These are phyloP conservation scores for Hippocampus guttulatus DNA, from an alignment of 2,113 vertebrate genomes.

Conservation along the genomic window DNA sequence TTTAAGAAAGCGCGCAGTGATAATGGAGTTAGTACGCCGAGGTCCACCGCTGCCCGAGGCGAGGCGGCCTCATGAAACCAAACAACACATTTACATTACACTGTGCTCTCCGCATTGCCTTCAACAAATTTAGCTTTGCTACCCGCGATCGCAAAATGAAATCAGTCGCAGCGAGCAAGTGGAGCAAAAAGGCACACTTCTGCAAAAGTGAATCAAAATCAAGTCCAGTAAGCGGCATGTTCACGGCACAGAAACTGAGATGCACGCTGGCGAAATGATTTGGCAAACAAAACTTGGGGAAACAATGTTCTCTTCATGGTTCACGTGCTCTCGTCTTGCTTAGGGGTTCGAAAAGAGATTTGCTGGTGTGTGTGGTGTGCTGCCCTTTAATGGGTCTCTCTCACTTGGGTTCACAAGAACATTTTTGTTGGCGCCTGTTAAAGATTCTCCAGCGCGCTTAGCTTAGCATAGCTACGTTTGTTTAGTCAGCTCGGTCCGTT, in stretches of 20 bases:
- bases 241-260: conserved; percentile 13
- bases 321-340: not conserved
- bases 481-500: no score
- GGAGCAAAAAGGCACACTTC: conserved; percentile 32
- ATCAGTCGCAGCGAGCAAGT: conserved; percentile 53
- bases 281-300: not conserved
- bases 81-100: conserved; percentile 62
- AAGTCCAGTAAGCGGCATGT: conserved; percentile 38
- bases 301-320: conserved; percentile 15
- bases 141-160: conserved; percentile 47
- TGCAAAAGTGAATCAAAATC: conserved; percentile 51
- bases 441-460: no score
- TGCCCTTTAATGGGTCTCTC: not conserved
- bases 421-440: no score
- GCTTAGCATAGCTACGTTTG: no score
- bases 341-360: not conserved
- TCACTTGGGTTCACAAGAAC: no score
- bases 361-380: not conserved
- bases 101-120: conserved; percentile 62
- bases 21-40: conserved; percentile 38
- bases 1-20: conserved; percentile 31
- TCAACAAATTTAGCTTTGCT: conserved; percentile 51
- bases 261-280: conserved; percentile 6
- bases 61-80: conserved; percentile 50
- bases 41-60: conserved; percentile 36